phyloP scores from a whole-genome alignment of 2,888 invertebrate genomes.

The Aleiodes leptofemur region DNA sequence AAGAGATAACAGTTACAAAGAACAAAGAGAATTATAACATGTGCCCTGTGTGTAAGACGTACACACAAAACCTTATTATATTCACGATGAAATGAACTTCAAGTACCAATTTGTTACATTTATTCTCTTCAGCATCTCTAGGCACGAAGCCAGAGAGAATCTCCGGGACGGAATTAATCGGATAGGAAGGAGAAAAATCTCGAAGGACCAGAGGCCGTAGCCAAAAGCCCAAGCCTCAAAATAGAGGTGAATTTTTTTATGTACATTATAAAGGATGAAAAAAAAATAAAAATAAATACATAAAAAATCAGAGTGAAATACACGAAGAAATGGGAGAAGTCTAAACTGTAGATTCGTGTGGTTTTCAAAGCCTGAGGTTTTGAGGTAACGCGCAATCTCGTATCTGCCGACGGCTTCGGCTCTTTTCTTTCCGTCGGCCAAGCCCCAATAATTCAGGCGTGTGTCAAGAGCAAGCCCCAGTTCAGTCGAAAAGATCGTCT shows the following conservation, averaged over 20 bases:
- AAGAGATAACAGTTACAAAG: not conserved
- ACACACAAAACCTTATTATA: constrained; percentile 28
- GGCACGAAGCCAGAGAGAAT: constrained; percentile 25
- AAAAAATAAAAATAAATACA: constrained; percentile 23
- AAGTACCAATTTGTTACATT: constrained; percentile 34
- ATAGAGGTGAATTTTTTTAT: not conserved
- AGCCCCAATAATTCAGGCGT: constrained; percentile 67
- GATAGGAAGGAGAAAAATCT: constrained; percentile 18
- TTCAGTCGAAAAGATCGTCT: constrained; percentile 33
- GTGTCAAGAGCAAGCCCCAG: constrained; percentile 64
- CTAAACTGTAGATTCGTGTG: constrained; percentile 3
- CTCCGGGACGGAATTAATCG: constrained; percentile 45
- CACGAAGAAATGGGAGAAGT: not conserved
- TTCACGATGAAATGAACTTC: constrained; percentile 32
- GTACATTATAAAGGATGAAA: not conserved
- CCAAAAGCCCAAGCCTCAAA: constrained; percentile 12
- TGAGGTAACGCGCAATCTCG: constrained; percentile 49
- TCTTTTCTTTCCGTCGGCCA: constrained; percentile 34
- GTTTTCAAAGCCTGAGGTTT: constrained; percentile 19
- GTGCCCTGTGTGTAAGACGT: too few species aligned
- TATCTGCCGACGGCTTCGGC: constrained; percentile 63
- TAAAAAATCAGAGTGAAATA: not conserved
- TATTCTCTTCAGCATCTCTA: constrained; percentile 12
- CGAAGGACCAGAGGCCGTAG: constrained; percentile 26
- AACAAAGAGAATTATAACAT: not conserved